Evolutionary conservation across 2,113 vertebrate genomes (phyloP).

Genomic region (Atlantisia rogersi): DNA sequence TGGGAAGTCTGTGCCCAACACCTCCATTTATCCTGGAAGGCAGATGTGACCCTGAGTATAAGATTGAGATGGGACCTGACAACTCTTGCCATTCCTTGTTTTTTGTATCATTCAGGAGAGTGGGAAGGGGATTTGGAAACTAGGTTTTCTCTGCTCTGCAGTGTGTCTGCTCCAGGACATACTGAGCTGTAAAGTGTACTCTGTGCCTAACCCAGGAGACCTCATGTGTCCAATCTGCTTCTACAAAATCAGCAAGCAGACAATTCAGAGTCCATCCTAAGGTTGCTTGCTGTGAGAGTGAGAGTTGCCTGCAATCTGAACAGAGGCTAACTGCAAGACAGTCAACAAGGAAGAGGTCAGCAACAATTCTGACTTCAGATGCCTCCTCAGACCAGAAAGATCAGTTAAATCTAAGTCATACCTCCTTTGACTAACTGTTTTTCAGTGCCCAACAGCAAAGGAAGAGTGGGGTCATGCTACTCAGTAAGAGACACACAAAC

Average conservation of each 20-base stretch:
- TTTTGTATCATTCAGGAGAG: not conserved
- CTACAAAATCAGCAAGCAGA: not conserved
- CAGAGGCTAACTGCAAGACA: not conserved
- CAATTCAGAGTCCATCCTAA: not conserved
- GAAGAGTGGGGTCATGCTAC: not conserved
- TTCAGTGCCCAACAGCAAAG: not conserved
- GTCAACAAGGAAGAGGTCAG: rapidly evolving
- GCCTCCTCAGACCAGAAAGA: not conserved
- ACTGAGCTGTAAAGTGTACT: not conserved
- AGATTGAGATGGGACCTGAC: not conserved
- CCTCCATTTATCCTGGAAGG: not conserved
- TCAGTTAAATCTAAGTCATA: not conserved
- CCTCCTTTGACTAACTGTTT: not conserved
- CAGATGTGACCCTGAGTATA: not conserved
- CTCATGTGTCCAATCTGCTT: not conserved
- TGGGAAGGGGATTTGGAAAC: not conserved
- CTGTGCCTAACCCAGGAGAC: not conserved
- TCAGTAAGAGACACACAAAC: not conserved
- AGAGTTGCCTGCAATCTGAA: not conserved
- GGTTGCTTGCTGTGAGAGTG: rapidly evolving
- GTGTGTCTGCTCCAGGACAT: not conserved
- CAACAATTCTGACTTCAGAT: not conserved
- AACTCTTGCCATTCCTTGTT: not conserved
- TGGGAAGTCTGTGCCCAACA: not conserved
- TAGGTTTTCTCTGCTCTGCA: not conserved